Evolutionary conservation across 2,113 vertebrate genomes (phyloP).

Genomic region (Donacobius atricapilla): DNA sequence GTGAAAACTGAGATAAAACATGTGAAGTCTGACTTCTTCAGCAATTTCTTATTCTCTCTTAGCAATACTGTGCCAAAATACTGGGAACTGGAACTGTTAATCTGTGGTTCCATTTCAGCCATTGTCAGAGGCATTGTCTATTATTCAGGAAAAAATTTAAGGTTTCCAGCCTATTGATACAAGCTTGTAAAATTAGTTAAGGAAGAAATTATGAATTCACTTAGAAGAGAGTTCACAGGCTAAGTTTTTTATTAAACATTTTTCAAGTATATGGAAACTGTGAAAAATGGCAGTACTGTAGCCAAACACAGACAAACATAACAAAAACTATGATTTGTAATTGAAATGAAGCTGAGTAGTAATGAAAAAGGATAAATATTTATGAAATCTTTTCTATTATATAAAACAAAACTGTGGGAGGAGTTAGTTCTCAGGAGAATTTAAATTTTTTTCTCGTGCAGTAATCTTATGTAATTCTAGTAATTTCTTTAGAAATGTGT

Average conservation of each 20-base stretch:
- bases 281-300: not conserved
- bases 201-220: not conserved
- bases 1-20: not conserved
- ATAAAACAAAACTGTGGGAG: not conserved
- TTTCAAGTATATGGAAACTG: not conserved
- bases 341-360: not conserved
- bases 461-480: not conserved
- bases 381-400: not conserved
- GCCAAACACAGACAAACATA: not conserved
- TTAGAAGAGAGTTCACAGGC: not conserved
- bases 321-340: not conserved
- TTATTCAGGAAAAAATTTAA: not conserved
- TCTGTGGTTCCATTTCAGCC: not conserved
- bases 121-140: not conserved
- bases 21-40: not conserved
- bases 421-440: not conserved
- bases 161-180: not conserved
- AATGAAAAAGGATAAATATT: not conserved
- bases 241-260: not conserved
- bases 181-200: not conserved
- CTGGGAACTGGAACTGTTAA: not conserved
- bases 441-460: not conserved
- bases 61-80: not conserved
- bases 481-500: not conserved
- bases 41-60: not conserved